Evolutionary conservation across 92 coral and sea anemone genomes (phyloP), one percentile per base, ranked within the genome.

Genomic region (Zoanthus solanderi): DNA sequence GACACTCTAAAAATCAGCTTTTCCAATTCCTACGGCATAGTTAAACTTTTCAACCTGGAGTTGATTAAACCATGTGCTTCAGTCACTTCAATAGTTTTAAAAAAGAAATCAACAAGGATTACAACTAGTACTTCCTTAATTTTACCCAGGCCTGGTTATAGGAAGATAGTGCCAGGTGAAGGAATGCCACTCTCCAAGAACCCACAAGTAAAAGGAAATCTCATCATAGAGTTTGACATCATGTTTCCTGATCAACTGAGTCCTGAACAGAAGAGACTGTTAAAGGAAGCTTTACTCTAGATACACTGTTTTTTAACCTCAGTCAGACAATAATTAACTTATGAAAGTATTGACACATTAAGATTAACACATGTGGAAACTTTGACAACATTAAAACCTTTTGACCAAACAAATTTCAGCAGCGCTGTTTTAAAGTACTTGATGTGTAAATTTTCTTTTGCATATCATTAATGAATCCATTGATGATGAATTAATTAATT

Each of bases 101-200:
- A 37, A 37, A 37, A 37, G 4, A 37, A 37, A 60, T 76, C 5
- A 53, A 76, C 17, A 53, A 15, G 53, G 28, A 52, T 32, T 54
- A 52, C 44, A 44, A 30, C 82, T 29, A 18, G 9, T 54, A 0
- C 23, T 69, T n/a, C 2, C 12, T 30, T n/a, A 9, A 57, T 53
- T n/a, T 52, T 23, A 72, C 84, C 29, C 87, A 95, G 99, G 90
- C 99, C 98, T 78, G 98, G 97, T 23, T 97, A 97, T 77, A 86
- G 89, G 60, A 97, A 97, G 89, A 83, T 88, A 11, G 99, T 97
- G 0, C 96, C 98, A 52, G 92, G 90, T 42, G 99, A 97, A 82
- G 99, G 99, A 53, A 94, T 97, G 93, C 99, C 99, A 7, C 90
- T 93, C 37, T 93, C 98, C 65, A 93, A 95, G 89, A 92, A 93